A percentile compares a stretch with the other conserved stretches of the same genome.
Evolutionary conservation across 2,888 invertebrate genomes (phyloP).

Genomic region (Netelia virgata): DNA sequence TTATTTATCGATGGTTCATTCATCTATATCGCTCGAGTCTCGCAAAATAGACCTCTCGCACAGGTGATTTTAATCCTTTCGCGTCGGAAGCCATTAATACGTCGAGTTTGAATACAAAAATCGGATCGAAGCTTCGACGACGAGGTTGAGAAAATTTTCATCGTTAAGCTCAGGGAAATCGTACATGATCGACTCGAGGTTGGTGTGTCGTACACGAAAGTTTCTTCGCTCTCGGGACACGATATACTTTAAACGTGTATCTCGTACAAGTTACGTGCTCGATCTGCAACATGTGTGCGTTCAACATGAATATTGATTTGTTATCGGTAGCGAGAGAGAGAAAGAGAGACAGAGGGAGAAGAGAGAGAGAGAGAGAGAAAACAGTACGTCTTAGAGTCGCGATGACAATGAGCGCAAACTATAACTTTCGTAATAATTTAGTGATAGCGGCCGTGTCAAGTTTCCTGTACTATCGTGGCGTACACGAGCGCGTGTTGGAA

Average conservation of each 20-base stretch:
- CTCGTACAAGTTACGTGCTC: conserved; percentile 33
- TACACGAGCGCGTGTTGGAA: conserved; percentile 24
- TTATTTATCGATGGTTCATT: too few relatives aligned
- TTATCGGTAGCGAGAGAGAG: conserved; percentile 28
- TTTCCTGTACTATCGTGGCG: conserved; percentile 13
- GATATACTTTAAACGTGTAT: not conserved
- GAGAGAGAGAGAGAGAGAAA: not conserved
- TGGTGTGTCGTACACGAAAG: not conserved
- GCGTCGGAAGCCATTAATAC: too few relatives aligned
- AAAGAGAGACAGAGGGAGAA: conserved; percentile 32
- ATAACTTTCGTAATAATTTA: conserved; percentile 59
- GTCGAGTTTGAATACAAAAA: not conserved
- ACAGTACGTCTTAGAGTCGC: not conserved
- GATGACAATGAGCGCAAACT: conserved; percentile 14
- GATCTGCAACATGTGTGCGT: conserved; percentile 21
- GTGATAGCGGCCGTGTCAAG: conserved; percentile 44
- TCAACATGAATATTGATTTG: conserved; percentile 58
- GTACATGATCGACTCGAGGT: not conserved
- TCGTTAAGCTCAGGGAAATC: conserved; percentile 19
- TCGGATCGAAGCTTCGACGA: conserved; percentile 4
- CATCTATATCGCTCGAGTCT: too few relatives aligned
- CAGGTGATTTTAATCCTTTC: too few relatives aligned
- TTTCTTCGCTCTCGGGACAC: not conserved
- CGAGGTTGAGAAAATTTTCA: not conserved
- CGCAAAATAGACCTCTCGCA: too few relatives aligned